These are phyloP conservation scores for Hydropsyche betteni DNA, from an alignment of 2,888 invertebrate genomes.

Conservation along the genomic window DNA sequence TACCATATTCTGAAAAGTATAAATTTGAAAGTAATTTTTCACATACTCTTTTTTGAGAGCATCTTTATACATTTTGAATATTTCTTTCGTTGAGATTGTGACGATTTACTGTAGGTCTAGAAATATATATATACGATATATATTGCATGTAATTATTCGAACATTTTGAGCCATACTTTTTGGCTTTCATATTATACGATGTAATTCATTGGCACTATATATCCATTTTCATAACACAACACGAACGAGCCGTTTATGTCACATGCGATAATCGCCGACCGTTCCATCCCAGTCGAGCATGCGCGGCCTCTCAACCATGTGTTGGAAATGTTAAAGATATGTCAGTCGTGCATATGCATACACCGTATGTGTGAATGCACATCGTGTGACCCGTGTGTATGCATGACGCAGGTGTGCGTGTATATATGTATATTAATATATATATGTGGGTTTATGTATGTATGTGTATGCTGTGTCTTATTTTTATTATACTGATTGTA, in stretches of 20 bases:
- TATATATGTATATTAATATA: too few relatives aligned
- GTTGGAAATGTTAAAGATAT: too few relatives aligned
- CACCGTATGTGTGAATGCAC: too few relatives aligned
- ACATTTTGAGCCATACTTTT: neutral
- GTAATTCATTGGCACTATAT: too few relatives aligned
- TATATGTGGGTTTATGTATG: neutral
- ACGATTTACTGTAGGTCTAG: slow-evolving; percentile 52
- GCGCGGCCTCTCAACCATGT: too few relatives aligned
- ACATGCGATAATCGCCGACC: too few relatives aligned
- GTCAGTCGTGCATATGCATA: too few relatives aligned
- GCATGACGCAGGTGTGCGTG: too few relatives aligned
- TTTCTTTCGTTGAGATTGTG: slow-evolving; percentile 57
- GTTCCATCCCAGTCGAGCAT: too few relatives aligned
- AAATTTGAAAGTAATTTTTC: slow-evolving; percentile 66
- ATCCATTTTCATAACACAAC: too few relatives aligned
- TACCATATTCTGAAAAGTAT: slow-evolving; percentile 70
- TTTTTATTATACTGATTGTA: slow-evolving; percentile 4
- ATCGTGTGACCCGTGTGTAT: too few relatives aligned
- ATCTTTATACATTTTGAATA: slow-evolving; percentile 64
- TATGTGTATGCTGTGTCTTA: slow-evolving; percentile 28
- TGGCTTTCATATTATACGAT: neutral
- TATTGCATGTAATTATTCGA: slow-evolving; percentile 17
- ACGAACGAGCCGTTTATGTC: too few relatives aligned
- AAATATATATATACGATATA: slow-evolving; percentile 43
- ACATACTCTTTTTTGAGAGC: slow-evolving; percentile 70